Conservation (phyloP, 2,797 vertebrate genomes). For the Helicolenus hilgendorfi region DNA sequence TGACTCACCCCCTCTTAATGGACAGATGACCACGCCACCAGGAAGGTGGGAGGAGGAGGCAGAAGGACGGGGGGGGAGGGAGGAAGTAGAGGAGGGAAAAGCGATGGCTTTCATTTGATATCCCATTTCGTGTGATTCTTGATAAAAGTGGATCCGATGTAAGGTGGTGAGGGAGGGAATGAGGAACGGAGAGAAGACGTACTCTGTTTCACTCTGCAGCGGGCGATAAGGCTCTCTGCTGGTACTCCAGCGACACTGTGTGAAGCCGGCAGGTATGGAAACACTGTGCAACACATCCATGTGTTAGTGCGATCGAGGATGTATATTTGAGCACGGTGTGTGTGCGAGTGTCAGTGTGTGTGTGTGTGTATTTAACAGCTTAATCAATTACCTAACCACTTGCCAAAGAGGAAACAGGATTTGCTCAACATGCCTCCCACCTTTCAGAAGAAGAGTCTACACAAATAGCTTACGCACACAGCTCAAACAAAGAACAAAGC, state of each 20-base stretch:
- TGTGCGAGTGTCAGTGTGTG: neutral
- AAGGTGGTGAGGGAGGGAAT: conserved; percentile 1
- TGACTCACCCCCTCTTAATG: conserved; percentile 72
- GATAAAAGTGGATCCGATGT: conserved; percentile 56
- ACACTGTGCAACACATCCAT: conserved; percentile 42
- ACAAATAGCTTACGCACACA: conserved; percentile 70
- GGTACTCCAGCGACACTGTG: conserved; percentile 77
- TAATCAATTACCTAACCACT: conserved; percentile 74
- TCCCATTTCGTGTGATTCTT: conserved; percentile 43
- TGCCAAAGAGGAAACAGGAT: conserved; percentile 70
- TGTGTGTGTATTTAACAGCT: conserved; percentile 63
- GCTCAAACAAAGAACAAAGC: conserved; percentile 71
- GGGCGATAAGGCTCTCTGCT: conserved; percentile 59
- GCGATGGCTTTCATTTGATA: conserved; percentile 54
- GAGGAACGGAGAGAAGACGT: conserved; percentile 13
- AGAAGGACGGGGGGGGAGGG: neutral
- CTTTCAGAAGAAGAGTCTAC: conserved; percentile 62
- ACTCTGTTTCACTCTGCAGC: conserved; percentile 44
- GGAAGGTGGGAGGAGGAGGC: conserved; percentile 22
- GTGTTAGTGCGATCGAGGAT: conserved; percentile 22
- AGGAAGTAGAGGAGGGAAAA: conserved; percentile 20
- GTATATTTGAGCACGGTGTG: conserved; percentile 11
- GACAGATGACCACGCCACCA: conserved; percentile 69
- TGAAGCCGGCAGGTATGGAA: conserved; percentile 78
- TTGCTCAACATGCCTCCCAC: conserved; percentile 61